phyloP scores from a whole-genome alignment of 2,888 invertebrate species.

The Polydrusus cervinus region DNA sequence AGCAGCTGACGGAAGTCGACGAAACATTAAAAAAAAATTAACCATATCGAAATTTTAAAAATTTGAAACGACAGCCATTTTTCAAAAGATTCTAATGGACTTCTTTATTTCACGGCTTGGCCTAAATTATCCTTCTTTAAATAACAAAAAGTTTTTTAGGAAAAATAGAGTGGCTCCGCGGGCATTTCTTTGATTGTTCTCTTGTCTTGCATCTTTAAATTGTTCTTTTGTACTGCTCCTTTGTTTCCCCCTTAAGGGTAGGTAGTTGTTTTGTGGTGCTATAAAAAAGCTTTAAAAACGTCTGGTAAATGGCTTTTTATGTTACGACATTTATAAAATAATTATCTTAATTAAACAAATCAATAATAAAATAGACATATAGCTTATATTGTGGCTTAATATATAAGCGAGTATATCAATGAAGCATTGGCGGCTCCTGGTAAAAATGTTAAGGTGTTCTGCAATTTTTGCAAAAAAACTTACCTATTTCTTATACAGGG shows the following conservation, averaged over 20 bases:
- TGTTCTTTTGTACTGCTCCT: slow-evolving; percentile 51
- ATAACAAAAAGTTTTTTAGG: slow-evolving; percentile 15
- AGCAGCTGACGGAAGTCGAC: too few relatives aligned
- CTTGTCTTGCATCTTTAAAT: slow-evolving; percentile 34
- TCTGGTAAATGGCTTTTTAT: slow-evolving; percentile 13
- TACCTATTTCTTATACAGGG: too few relatives aligned
- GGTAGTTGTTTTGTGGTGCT: slow-evolving; percentile 54
- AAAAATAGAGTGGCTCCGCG: slow-evolving; percentile 19
- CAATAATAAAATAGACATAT: not conserved
- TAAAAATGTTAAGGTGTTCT: too few relatives aligned
- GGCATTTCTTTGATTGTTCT: slow-evolving; percentile 37
- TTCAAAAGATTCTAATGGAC: not conserved
- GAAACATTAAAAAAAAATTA: too few relatives aligned
- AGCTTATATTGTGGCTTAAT: too few relatives aligned
- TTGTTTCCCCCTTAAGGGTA: slow-evolving; percentile 58
- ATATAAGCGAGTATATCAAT: too few relatives aligned
- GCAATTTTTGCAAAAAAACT: too few relatives aligned
- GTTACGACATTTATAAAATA: slow-evolving; percentile 8
- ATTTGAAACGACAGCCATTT: not conserved
- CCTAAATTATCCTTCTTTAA: slow-evolving; percentile 7
- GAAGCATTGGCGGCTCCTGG: too few relatives aligned
- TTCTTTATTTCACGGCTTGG: not conserved
- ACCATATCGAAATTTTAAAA: not conserved
- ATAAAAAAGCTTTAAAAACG: slow-evolving; percentile 20
- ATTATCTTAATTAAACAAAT: not conserved